These are phyloP conservation scores for Palythoa grandiflora DNA, from an alignment of 92 coral and sea anemone genomes.

Conservation along the genomic window DNA sequence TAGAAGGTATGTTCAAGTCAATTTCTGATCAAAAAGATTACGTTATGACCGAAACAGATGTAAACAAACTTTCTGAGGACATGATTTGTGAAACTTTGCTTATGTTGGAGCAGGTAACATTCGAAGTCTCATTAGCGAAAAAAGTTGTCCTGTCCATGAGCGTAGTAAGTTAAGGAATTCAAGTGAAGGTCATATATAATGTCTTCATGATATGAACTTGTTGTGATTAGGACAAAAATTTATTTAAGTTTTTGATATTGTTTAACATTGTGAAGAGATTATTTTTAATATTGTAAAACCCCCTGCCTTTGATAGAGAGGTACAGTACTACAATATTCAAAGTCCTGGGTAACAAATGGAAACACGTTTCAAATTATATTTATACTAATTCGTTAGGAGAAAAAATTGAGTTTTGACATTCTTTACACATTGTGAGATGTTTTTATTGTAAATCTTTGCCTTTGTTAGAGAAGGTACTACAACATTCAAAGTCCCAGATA, in stretches of 20 bases:
- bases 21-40: constrained; percentile 17
- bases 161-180: constrained; percentile 15
- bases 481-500: not conserved
- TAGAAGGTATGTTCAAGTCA: constrained; percentile 28
- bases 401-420: constrained; percentile 1
- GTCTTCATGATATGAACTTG: not conserved
- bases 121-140: constrained; percentile 29
- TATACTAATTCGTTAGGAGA: constrained; percentile 2
- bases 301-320: constrained; percentile 6
- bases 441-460: not conserved
- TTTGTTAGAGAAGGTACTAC: constrained; percentile 3
- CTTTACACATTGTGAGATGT: not conserved
- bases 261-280: not conserved
- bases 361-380: not conserved
- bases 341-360: not conserved
- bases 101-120: constrained; percentile 17
- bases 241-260: constrained; percentile 1
- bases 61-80: constrained; percentile 30
- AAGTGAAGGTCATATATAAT: not conserved
- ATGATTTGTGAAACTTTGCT: constrained; percentile 29
- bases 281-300: not conserved
- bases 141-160: constrained; percentile 26
- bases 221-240: not conserved
- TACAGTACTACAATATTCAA: not conserved
- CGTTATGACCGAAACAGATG: constrained; percentile 29